phyloP scores from a whole-genome alignment of 2,797 vertebrate genomes.

The Hydrophis major region DNA sequence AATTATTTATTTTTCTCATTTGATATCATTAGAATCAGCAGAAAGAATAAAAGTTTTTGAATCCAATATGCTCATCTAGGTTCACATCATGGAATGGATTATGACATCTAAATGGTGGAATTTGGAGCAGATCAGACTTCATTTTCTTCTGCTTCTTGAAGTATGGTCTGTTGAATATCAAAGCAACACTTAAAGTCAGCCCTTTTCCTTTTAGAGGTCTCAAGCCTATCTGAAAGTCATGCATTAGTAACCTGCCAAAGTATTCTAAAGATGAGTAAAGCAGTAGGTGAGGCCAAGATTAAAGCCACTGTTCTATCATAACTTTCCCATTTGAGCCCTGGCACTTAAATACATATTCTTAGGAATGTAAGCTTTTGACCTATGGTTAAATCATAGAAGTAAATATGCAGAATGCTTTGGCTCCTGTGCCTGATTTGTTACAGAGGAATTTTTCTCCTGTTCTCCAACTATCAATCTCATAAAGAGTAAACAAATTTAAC shows the following conservation, averaged over 20 bases:
- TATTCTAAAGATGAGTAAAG: background rate
- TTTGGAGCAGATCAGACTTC: background rate
- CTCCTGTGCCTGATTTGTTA: background rate
- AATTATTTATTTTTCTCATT: background rate
- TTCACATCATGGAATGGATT: no score
- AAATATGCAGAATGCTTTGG: background rate
- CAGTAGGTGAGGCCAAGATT: background rate
- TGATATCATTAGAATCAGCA: background rate
- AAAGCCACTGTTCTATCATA: background rate
- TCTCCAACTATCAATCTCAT: background rate
- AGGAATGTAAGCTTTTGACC: background rate
- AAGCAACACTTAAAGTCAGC: background rate
- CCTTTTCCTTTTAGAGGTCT: background rate
- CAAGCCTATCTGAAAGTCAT: background rate
- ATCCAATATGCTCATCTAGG: background rate
- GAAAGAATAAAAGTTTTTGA: background rate
- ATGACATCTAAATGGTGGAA: background rate
- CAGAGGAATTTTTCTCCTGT: background rate
- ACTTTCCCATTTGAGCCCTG: no score
- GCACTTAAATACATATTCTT: background rate
- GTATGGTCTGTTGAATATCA: background rate
- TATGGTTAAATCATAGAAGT: no score
- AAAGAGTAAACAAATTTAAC: constrained; percentile 8
- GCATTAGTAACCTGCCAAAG: background rate
- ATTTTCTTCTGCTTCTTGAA: background rate